phyloP scores from a whole-genome alignment of 2,888 invertebrate species.

The Trichopoda pennipes region DNA sequence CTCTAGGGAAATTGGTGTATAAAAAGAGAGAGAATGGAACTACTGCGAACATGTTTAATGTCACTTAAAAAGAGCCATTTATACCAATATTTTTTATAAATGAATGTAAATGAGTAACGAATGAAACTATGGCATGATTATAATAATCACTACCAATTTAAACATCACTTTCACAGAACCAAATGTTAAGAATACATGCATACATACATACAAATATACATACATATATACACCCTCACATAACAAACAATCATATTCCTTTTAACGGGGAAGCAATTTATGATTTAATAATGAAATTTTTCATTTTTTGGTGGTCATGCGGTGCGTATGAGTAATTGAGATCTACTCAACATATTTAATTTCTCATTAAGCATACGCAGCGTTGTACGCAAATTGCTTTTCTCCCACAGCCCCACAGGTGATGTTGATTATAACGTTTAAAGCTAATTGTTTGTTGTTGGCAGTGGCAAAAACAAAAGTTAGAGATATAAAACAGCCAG shows the following conservation, averaged over 20 bases:
- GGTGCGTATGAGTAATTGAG: constrained; percentile 53
- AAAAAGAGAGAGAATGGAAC: constrained; percentile 3
- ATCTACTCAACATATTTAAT: constrained; percentile 1
- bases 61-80: constrained; percentile 55
- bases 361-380: constrained; percentile 50
- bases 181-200: too few relatives aligned
- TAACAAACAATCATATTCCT: background rate
- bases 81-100: constrained; percentile 32
- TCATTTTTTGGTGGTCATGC: constrained; percentile 27
- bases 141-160: constrained; percentile 24
- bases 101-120: constrained; percentile 57
- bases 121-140: constrained; percentile 26
- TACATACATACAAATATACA: too few relatives aligned
- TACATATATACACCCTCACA: background rate
- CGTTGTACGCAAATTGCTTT: background rate
- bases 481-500: too few relatives aligned
- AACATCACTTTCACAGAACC: too few relatives aligned
- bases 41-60: constrained; percentile 55
- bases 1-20: constrained; percentile 51
- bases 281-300: constrained; percentile 40
- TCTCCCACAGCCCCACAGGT: background rate
- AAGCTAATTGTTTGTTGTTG: constrained; percentile 18
- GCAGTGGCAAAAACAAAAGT: too few relatives aligned
- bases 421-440: constrained; percentile 19
- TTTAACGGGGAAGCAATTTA: constrained; percentile 18